phyloP scores from a whole-genome alignment of 2,113 vertebrate species.

The western clawed frog (Xenopus tropicalis) region UCB_Xtro_10.0 CM004448.2:44621001-44621500 shows the following conservation, averaged over 20 bases:
- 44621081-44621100: constrained; percentile 89
- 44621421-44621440: no score
- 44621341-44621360: no score
- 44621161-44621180: constrained; percentile 93
- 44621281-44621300: background rate
- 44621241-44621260: constrained; percentile 86
- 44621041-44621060: no score
- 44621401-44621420: no score
- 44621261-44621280: constrained; percentile 74
- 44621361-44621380: no score
- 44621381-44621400: no score
- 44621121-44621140: constrained; percentile 93
- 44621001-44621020: no score
- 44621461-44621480: no score
- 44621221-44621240: constrained; percentile 93
- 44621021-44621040: no score
- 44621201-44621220: constrained; percentile 92
- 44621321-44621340: no score
- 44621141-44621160: constrained; percentile 95
- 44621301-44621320: background rate
- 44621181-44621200: constrained; percentile 96
- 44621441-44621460: no score
- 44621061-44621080: background rate
- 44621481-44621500: no score
- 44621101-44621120: constrained; percentile 97